Evolutionary conservation across 1,140 invertebrate genomes (phyloP).

Genomic region (Drosophila aff.): DNA sequence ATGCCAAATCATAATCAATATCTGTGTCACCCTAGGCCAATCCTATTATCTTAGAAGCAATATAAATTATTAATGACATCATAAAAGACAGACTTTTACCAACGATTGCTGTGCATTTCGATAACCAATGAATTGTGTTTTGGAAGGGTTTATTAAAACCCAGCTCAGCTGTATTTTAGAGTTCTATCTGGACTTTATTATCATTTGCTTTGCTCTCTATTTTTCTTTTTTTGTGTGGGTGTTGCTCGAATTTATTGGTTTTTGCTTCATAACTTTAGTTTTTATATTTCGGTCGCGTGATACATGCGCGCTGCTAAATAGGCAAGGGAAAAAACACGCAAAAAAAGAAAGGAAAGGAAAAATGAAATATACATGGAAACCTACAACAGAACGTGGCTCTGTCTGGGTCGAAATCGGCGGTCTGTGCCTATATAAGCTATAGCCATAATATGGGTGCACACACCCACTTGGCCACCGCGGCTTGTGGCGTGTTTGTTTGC

Average conservation of each 20-base stretch:
- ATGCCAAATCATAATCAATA: neutral
- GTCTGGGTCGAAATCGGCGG: constrained; percentile 52
- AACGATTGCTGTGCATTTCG: neutral
- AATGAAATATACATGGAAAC: constrained; percentile 16
- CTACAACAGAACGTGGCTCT: constrained; percentile 25
- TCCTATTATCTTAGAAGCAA: neutral
- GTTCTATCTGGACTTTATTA: constrained; percentile 42
- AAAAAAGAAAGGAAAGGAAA: neutral
- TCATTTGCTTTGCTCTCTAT: constrained; percentile 39
- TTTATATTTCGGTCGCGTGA: constrained; percentile 56
- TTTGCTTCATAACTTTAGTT: constrained; percentile 48
- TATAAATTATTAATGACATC: constrained; percentile 1
- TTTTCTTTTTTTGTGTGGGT: constrained; percentile 18
- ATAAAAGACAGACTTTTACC: neutral
- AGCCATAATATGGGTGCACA: constrained; percentile 7
- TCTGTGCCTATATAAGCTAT: constrained; percentile 16
- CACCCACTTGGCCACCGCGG: neutral
- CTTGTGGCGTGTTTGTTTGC: constrained; percentile 76
- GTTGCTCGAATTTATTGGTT: constrained; percentile 66
- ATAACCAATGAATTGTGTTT: neutral
- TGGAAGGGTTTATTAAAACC: neutral
- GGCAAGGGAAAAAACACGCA: constrained; percentile 25
- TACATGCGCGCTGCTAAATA: constrained; percentile 57
- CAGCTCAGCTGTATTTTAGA: constrained; percentile 20
- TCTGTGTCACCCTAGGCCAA: neutral